Base-by-base conservation (phyloP, 1,140 invertebrate species). In the Meloidogyne floridensis region DNA sequence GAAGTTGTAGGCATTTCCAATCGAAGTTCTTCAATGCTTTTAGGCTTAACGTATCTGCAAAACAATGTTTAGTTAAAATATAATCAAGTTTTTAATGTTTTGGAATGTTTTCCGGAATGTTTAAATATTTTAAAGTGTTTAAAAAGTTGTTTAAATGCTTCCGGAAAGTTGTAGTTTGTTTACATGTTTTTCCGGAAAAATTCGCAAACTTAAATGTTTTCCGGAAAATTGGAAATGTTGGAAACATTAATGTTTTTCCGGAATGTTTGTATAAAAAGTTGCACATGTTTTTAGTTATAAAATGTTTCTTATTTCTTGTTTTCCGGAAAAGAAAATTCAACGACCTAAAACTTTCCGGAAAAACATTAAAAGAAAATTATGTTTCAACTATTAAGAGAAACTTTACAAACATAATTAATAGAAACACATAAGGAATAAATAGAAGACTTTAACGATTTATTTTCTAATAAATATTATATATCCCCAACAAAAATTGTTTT, bases 31-130 rank as follows among this genome's bases (percentile, higher is more conserved):
- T 80, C 83, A 15, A 84, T 71, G n/a, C 20, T 84, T 65, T 59
- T 69, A 13, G 84, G 84, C 32, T 69, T 75, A 13, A 77, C 42
- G 76, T 84, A 84, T 32, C 84, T 84, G 82, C 11, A 81, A 70
- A 82, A 3, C 18, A 7, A 80, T 4, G 82, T 10, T n/a, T 32
- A 53, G 32, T 20, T 47, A 47, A 8, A 47, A 47, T 47, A 8
- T 47, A 6, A 6, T 47, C 7, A 65, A 2, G 7, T 4, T 65
- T 65, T 65, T 65, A 18, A 13, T 59, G 13, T 5, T 59, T 47
- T 47, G 47, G n/a, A 65, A 65, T 65, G 59, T 65, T 65, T 65
- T 65, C 59, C 59, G 59, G 59, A 59, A 59, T 15, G 11, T 59
- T 65, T 6, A 6, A 11, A 65, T 6, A n/a, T 6, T n/a, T 5